A percentile compares a stretch with the other conserved stretches of the same genome.
phyloP scores from a whole-genome alignment of 2,797 vertebrate species.

The Cephalopachus bancanus region DNA sequence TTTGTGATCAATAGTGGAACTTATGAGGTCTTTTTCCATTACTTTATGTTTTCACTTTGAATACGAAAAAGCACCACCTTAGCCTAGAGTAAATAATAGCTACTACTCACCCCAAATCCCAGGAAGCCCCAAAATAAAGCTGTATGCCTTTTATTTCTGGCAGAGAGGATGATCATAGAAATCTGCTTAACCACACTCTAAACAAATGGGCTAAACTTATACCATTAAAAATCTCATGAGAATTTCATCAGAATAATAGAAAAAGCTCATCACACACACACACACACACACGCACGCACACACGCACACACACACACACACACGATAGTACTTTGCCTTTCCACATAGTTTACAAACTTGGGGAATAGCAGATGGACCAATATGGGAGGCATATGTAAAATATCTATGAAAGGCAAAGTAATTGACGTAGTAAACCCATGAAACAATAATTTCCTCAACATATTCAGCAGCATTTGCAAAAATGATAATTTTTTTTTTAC shows the following conservation, averaged over 20 bases:
- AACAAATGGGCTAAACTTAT: slow-evolving; percentile 61
- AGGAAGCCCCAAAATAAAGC: slow-evolving; percentile 64
- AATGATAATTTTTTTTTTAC: slow-evolving; percentile 61
- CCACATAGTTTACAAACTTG: slow-evolving; percentile 61
- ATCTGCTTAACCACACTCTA: background rate
- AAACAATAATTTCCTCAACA: slow-evolving; percentile 77
- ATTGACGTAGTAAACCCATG: slow-evolving; percentile 74
- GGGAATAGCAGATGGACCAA: slow-evolving; percentile 70
- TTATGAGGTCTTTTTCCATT: slow-evolving; percentile 72
- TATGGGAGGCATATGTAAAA: slow-evolving; percentile 71
- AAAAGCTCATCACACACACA: slow-evolving; percentile 59
- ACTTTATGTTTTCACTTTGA: slow-evolving; percentile 69
- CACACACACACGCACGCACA: background rate
- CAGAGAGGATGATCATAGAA: slow-evolving; percentile 68
- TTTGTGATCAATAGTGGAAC: slow-evolving; percentile 74
- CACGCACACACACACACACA: background rate
- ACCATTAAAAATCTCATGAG: slow-evolving; percentile 67
- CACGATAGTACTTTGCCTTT: slow-evolving; percentile 46
- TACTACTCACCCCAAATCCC: background rate
- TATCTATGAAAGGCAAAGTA: slow-evolving; percentile 80
- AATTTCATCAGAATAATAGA: slow-evolving; percentile 60
- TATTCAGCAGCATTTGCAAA: slow-evolving; percentile 73
- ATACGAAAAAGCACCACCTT: background rate
- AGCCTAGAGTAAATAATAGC: slow-evolving; percentile 20
- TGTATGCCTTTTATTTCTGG: slow-evolving; percentile 46